phyloP scores from a whole-genome alignment of 2,797 vertebrate species.

The Malurus splendens region DNA sequence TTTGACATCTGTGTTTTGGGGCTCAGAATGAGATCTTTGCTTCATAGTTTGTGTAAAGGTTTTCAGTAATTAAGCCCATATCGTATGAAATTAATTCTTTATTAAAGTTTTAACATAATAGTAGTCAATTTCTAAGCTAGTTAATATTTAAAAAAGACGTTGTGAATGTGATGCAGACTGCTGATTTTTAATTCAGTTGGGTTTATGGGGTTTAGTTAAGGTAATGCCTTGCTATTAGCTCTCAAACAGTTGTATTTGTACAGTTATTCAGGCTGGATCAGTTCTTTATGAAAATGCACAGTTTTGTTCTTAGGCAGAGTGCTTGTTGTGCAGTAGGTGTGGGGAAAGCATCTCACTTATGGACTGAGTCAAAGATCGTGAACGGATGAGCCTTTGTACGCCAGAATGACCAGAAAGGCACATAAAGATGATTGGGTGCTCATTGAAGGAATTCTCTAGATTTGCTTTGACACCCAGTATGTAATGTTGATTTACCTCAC shows the following conservation, averaged over 20 bases:
- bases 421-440: neutral
- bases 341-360: neutral
- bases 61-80: neutral
- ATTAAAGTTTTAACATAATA: slow-evolving; percentile 14
- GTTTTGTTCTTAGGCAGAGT: neutral
- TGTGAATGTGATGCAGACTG: neutral
- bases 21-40: neutral
- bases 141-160: neutral
- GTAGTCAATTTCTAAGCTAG: neutral
- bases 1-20: neutral
- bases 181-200: slow-evolving; percentile 12
- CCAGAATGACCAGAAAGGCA: neutral
- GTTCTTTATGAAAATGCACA: neutral
- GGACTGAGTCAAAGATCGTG: neutral
- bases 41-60: neutral
- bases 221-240: neutral
- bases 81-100: neutral
- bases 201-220: slow-evolving; percentile 3
- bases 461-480: neutral
- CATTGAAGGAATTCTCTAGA: neutral
- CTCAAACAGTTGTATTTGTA: neutral
- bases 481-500: neutral
- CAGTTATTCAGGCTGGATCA: neutral
- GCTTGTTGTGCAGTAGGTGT: neutral
- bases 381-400: neutral